These are phyloP conservation scores for Drosophila niveifrons DNA, from an alignment of 2,888 invertebrate species.

Conservation along the genomic window DNA sequence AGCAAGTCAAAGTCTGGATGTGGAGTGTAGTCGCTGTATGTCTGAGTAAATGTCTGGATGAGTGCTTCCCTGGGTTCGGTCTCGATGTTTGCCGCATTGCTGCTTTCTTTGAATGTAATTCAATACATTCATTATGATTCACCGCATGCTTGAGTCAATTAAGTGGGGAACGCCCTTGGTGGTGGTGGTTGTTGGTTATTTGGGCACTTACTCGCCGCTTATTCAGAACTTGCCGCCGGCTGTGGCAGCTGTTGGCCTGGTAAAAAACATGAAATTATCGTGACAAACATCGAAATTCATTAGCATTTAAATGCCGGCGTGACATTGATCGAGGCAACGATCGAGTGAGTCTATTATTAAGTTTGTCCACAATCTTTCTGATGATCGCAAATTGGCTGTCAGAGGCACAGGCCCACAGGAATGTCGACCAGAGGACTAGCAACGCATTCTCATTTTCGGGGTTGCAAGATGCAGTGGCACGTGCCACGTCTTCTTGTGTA, in stretches of 20 bases:
- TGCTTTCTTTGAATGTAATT: slow-evolving; percentile 36
- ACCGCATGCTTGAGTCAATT: slow-evolving; percentile 28
- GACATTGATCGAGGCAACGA: slow-evolving; percentile 8
- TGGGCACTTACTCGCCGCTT: slow-evolving; percentile 2
- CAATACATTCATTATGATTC: slow-evolving; percentile 37
- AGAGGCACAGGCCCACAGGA: slow-evolving; percentile 59
- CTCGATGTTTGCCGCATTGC: slow-evolving; percentile 1
- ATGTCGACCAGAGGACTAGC: slow-evolving; percentile 31
- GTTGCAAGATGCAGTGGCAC: slow-evolving; percentile 35
- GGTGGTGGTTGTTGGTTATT: slow-evolving; percentile 8
- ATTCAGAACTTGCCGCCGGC: slow-evolving; percentile 9
- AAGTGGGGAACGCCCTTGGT: slow-evolving; percentile 13
- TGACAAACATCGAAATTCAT: slow-evolving; percentile 66
- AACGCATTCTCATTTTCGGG: slow-evolving; percentile 24
- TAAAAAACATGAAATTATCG: slow-evolving; percentile 74
- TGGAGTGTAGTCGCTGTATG: background rate
- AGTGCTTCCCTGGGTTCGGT: background rate
- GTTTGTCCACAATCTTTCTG: slow-evolving; percentile 39
- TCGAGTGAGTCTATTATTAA: slow-evolving; percentile 7
- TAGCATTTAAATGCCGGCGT: slow-evolving; percentile 33
- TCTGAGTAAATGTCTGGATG: background rate
- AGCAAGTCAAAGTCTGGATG: background rate
- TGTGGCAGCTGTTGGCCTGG: slow-evolving; percentile 49
- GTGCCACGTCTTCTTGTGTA: slow-evolving; percentile 54
- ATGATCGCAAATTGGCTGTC: slow-evolving; percentile 74